phyloP scores from a whole-genome alignment of 2,113 vertebrate genomes.

The Motacilla tschutschensis region DNA sequence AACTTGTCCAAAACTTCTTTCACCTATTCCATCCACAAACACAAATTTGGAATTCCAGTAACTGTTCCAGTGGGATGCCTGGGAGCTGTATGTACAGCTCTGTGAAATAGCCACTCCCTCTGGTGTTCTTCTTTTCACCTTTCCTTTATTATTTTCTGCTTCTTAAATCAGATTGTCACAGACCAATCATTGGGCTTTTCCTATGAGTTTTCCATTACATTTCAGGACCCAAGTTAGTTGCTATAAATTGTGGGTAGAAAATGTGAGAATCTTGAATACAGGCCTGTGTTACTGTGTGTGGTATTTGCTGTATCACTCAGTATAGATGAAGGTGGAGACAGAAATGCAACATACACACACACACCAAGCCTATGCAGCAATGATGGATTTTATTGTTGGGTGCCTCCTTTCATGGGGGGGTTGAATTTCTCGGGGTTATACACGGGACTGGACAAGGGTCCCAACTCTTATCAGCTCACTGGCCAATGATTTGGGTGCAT shows the following conservation, averaged over 20 bases:
- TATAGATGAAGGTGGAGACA: background rate
- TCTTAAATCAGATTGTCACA: background rate
- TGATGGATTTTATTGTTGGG: background rate
- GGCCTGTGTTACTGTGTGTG: background rate
- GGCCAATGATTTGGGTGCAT: background rate
- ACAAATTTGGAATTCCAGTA: background rate
- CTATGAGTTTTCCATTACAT: background rate
- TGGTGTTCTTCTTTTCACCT: background rate
- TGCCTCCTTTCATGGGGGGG: background rate
- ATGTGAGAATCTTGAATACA: background rate
- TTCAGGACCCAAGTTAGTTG: background rate
- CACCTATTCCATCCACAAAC: background rate
- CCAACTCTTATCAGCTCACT: background rate
- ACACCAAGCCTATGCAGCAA: background rate
- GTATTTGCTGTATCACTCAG: background rate
- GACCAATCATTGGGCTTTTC: background rate
- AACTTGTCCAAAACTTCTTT: background rate
- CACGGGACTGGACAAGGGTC: background rate
- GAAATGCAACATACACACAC: background rate
- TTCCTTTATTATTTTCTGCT: background rate
- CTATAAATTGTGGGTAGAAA: background rate
- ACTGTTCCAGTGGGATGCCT: background rate
- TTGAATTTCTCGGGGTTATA: background rate
- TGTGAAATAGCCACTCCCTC: fast-evolving
- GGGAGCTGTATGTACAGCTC: background rate